These are phyloP conservation scores for Prunella himalayana DNA, from an alignment of 2,113 vertebrate species.

Conservation along the genomic window DNA sequence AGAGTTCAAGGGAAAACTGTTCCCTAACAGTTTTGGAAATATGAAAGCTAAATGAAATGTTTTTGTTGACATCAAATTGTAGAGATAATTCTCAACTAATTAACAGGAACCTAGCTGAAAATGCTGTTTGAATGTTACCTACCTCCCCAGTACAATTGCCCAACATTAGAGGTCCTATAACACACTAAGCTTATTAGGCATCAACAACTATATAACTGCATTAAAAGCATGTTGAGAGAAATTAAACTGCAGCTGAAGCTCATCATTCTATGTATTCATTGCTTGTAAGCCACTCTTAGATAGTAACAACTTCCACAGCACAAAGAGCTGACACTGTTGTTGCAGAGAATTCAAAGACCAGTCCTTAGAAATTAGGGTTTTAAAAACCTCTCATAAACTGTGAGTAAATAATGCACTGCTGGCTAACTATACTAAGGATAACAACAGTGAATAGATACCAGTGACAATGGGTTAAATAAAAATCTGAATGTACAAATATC, in stretches of 20 bases:
- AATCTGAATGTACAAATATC: neutral
- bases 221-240: neutral
- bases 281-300: neutral
- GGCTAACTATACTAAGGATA: neutral
- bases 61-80: neutral
- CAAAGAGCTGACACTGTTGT: neutral
- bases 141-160: fast-evolving
- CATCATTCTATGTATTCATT: neutral
- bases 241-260: neutral
- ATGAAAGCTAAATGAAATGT: neutral
- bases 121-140: neutral
- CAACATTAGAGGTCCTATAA: neutral
- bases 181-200: neutral
- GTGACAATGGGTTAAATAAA: neutral
- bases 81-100: neutral
- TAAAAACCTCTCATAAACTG: neutral
- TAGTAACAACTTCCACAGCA: neutral
- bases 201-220: neutral
- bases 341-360: neutral
- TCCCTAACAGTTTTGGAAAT: neutral
- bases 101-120: neutral
- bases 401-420: neutral
- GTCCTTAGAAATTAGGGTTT: neutral
- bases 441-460: neutral
- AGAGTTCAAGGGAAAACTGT: neutral